phyloP scores from a whole-genome alignment of 2,113 vertebrate genomes.

The Alosa alosa region DNA sequence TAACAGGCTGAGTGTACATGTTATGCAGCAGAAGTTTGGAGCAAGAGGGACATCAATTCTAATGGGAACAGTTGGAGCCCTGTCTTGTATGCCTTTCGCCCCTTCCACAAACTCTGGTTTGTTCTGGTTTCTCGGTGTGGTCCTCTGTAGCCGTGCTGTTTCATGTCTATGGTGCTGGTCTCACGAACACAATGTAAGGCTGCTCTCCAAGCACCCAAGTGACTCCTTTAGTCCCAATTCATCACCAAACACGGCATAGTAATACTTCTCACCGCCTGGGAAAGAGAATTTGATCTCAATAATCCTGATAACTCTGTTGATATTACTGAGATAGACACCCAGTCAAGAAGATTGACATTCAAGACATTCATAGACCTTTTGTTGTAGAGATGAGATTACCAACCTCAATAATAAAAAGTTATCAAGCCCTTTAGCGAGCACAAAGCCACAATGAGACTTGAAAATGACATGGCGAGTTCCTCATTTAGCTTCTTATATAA shows the following conservation, averaged over 20 bases:
- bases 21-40: neutral
- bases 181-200: neutral
- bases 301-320: neutral
- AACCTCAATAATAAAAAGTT: neutral
- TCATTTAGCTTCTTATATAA: neutral
- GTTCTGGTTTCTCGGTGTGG: neutral
- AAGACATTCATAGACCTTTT: neutral
- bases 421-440: neutral
- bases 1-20: neutral
- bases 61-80: neutral
- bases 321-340: neutral
- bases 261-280: neutral
- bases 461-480: neutral
- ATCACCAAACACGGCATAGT: neutral
- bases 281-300: neutral
- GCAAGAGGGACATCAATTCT: neutral
- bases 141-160: neutral
- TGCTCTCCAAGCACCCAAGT: neutral
- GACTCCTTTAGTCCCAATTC: neutral
- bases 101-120: neutral
- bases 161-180: neutral
- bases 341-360: neutral
- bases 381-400: neutral
- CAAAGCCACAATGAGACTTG: neutral
- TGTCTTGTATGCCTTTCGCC: neutral